Evolutionary conservation across 2,797 vertebrate species (phyloP).

Genomic region (Phrynocephalus vlangalii): DNA sequence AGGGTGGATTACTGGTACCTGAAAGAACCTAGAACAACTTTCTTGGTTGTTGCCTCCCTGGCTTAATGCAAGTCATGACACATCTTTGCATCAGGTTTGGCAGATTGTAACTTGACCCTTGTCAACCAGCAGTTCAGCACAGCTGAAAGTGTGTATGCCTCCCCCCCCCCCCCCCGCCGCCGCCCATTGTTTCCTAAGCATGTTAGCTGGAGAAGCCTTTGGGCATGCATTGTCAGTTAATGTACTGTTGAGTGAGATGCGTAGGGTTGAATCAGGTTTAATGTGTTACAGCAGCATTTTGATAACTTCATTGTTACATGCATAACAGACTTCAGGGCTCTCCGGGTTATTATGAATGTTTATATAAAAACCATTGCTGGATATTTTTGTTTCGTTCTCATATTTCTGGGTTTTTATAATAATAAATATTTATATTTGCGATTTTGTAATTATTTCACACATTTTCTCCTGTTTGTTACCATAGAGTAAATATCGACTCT

Average conservation of each 20-base stretch:
- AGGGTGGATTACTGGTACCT: background rate
- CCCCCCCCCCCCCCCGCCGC: background rate
- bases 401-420: background rate
- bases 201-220: background rate
- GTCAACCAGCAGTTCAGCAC: background rate
- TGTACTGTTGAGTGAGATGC: background rate
- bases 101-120: background rate
- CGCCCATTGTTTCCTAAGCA: background rate
- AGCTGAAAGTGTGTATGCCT: background rate
- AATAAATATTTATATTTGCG: background rate
- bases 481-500: background rate
- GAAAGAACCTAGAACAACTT: background rate
- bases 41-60: background rate
- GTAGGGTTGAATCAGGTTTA: background rate
- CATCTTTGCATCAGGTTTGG: background rate
- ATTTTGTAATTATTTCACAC: background rate
- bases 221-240: background rate
- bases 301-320: background rate
- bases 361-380: background rate
- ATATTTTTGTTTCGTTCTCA: background rate
- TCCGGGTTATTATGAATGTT: background rate
- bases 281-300: background rate
- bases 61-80: background rate
- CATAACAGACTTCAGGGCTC: background rate
- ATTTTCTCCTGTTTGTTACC: background rate